phyloP scores from a whole-genome alignment of 2,797 vertebrate genomes.

The Amblyopsis hoosieri region DNA sequence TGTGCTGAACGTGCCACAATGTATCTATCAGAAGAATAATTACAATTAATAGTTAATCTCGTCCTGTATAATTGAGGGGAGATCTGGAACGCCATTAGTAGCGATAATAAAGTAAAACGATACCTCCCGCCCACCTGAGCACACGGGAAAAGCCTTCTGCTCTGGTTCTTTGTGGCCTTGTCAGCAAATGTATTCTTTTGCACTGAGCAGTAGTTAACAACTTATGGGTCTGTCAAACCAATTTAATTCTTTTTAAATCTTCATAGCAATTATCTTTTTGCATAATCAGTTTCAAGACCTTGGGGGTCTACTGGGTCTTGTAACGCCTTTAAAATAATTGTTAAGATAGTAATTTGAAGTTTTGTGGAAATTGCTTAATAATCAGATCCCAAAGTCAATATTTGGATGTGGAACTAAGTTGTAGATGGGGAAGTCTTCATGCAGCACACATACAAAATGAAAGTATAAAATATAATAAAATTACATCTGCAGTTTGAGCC shows the following conservation, averaged over 20 bases:
- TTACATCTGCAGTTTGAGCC: conserved; percentile 47
- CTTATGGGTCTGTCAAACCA: conserved; percentile 82
- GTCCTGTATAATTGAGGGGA: conserved; percentile 79
- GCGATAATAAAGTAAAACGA: conserved; percentile 77
- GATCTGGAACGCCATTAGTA: conserved; percentile 80
- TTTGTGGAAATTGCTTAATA: conserved; percentile 83
- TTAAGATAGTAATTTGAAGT: conserved; percentile 81
- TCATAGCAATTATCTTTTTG: conserved; percentile 84
- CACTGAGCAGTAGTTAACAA: conserved; percentile 79
- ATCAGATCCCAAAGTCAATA: conserved; percentile 83
- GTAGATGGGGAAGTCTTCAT: conserved; percentile 73
- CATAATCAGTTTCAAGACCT: conserved; percentile 83
- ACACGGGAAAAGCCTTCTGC: conserved; percentile 58
- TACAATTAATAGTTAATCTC: conserved; percentile 80
- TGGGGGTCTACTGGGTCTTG: conserved; percentile 76
- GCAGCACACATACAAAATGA: conserved; percentile 47
- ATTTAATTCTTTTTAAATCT: conserved; percentile 83
- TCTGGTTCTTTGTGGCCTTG: conserved; percentile 71
- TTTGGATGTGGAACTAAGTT: conserved; percentile 75
- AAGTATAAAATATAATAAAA: conserved; percentile 64
- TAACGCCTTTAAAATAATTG: conserved; percentile 82
- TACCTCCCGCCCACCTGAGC: conserved; percentile 79
- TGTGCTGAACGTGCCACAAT: conserved; percentile 79
- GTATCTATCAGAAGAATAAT: conserved; percentile 80
- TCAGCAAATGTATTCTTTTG: conserved; percentile 84